Evolutionary conservation across 2,797 vertebrate genomes (phyloP).

Genomic region (Sebastes minor): DNA sequence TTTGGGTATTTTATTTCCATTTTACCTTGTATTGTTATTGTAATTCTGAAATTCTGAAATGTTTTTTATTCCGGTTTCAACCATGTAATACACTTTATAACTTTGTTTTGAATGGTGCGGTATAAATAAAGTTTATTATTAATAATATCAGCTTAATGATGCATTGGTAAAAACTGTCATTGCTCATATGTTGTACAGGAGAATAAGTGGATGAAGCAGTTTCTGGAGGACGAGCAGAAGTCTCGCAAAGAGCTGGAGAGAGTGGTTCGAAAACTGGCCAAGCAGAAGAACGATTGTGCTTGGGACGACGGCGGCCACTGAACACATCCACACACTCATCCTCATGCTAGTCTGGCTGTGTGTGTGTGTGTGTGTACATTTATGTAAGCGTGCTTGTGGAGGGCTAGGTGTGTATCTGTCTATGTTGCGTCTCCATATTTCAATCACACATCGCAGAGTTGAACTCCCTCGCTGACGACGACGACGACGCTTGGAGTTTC

Average conservation of each 20-base stretch:
- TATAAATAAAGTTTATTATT: no score
- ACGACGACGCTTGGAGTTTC: constrained; percentile 3
- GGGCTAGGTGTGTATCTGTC: constrained; percentile 4
- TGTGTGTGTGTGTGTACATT: neutral
- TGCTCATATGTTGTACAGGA: constrained; percentile 80
- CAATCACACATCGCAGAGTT: constrained; percentile 36
- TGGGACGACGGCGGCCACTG: constrained; percentile 89
- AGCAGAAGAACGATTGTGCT: constrained; percentile 92
- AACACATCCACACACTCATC: constrained; percentile 29
- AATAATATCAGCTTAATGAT: neutral
- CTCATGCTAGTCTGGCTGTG: neutral
- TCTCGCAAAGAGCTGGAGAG: constrained; percentile 96
- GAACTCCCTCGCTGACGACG: constrained; percentile 10
- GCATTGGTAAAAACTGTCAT: neutral
- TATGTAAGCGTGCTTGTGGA: neutral
- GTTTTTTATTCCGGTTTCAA: no score
- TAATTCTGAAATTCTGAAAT: rapidly evolving
- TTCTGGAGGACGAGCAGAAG: constrained; percentile 96
- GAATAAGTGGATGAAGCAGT: constrained; percentile 96
- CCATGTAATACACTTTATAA: no score
- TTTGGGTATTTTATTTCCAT: no score
- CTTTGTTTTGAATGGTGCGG: no score
- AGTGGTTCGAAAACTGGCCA: constrained; percentile 91
- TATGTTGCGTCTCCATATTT: constrained; percentile 50
- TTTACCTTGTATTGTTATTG: no score